Base-by-base conservation (phyloP, 2,888 invertebrate species). In the Scrobipalpa atriplicella region DNA sequence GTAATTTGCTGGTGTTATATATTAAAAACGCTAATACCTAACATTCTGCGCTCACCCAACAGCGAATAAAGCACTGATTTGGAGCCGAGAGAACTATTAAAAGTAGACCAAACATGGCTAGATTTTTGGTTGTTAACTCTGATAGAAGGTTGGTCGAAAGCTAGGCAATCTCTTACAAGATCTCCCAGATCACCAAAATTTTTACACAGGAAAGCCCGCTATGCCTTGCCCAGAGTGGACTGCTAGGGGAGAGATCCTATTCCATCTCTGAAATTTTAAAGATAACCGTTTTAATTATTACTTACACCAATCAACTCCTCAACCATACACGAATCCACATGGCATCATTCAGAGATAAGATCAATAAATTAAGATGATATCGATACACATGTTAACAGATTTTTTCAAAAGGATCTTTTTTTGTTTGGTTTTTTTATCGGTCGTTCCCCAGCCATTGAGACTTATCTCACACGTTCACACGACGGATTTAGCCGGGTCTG, bases 391-490 rank as follows among this genome's bases (percentile, higher is more conserved):
- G 65, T 65, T 65, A 65, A 61, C 65, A 65, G 60, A 61, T 39
- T 66, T 66, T 66, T 66, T 66, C 71, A 67, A 71, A 75, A 73
- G 73, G 73, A n/a, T 47, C 11, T 69, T 70, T 69, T 70, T 67
- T 70, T 67, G 66, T 65, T 62, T 18, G 38, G 61, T 67, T 72
- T 78, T 78, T 73, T 74, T 69, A 73, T 74, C 74, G 72, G 75
- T 72, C 75, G 78, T 75, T 75, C 79, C 71, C 72, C 13, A 38
- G 13, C 69, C 75, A 64, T 61, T 64, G 54, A 66, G 69, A 68
- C 73, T 84, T 86, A 83, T 85, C 86, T 81, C 71, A 62, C 74
- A 67, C 76, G 84, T 88, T 88, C 89, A 87, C 89, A 89, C 87
- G 86, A 73, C 72, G 75, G 78, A 78, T 79, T 75, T 70, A 71